Percentiles rank a stretch among this genome's conserved stretches.
These are phyloP conservation scores for Eustalomyia histrio DNA, from an alignment of 2,888 invertebrate species.

Conservation along the genomic window DNA sequence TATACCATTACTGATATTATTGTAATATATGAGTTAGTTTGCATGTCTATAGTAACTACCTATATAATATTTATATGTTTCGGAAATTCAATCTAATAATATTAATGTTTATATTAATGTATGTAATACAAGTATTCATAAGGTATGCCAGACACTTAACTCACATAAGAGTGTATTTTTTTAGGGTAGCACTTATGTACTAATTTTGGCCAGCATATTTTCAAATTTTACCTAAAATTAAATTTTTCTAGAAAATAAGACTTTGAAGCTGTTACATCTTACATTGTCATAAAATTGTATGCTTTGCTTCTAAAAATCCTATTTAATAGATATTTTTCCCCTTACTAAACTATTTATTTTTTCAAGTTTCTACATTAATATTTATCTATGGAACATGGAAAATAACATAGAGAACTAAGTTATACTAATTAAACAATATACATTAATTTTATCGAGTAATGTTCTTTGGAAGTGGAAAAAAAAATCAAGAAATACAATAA, in stretches of 20 bases:
- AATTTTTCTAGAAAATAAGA: too few species aligned
- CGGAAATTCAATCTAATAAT: conserved; percentile 36
- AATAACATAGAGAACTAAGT: conserved; percentile 18
- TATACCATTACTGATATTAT: neutral
- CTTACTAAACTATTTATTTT: too few species aligned
- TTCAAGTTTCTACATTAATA: neutral
- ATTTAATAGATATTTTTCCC: too few species aligned
- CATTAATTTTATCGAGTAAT: conserved; percentile 70
- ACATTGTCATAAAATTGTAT: too few species aligned
- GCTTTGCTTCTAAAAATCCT: too few species aligned
- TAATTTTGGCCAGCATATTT: too few species aligned
- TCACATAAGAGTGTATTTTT: too few species aligned
- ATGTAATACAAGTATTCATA: neutral
- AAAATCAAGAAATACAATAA: conserved; percentile 21
- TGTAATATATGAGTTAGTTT: neutral
- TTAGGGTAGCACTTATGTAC: too few species aligned
- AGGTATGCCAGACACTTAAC: neutral
- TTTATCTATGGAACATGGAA: conserved; percentile 14
- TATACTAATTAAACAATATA: conserved; percentile 52
- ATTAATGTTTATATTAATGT: conserved; percentile 27
- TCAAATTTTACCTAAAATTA: too few species aligned
- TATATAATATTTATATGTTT: conserved; percentile 19
- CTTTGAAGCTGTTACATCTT: too few species aligned
- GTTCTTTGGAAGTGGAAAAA: conserved; percentile 26
- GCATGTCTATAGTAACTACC: neutral